A percentile compares a stretch with the other conserved stretches of the same genome.
These are phyloP conservation scores for Percopsis transmontana DNA, from an alignment of 2,113 vertebrate species.

Conservation along the genomic window DNA sequence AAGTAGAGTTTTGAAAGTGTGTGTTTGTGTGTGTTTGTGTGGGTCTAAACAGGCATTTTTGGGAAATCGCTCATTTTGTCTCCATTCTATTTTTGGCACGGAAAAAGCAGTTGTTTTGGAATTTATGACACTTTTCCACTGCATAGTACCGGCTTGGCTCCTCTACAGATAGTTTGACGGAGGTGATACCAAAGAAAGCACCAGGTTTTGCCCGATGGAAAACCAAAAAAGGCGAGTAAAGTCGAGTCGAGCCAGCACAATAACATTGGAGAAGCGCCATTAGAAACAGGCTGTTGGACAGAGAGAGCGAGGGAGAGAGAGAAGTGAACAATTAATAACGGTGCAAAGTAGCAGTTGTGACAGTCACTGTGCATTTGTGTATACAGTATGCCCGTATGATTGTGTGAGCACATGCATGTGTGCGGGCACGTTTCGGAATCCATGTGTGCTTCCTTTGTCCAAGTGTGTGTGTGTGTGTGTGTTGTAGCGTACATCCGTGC, in stretches of 20 bases:
- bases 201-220: slow-evolving; percentile 40
- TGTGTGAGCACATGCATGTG: background rate
- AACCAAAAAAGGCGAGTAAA: too few species aligned
- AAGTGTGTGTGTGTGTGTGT: background rate
- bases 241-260: slow-evolving; percentile 16
- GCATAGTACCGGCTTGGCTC: too few species aligned
- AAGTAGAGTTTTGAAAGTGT: slow-evolving; percentile 10
- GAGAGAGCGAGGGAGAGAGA: slow-evolving; percentile 6
- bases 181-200: too few species aligned
- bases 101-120: background rate
- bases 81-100: slow-evolving; percentile 38
- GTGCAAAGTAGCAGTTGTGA: background rate
- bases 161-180: too few species aligned
- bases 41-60: slow-evolving; percentile 41
- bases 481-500: slow-evolving; percentile 1
- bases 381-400: background rate
- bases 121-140: too few species aligned
- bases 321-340: slow-evolving; percentile 6
- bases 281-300: too few species aligned
- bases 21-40: background rate
- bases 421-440: background rate
- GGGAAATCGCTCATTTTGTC: slow-evolving; percentile 30
- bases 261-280: too few species aligned
- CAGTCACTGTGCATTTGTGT: background rate
- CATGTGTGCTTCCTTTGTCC: too few species aligned